Evolutionary conservation across 2,797 vertebrate species (phyloP), one percentile per base, ranked within the genome.

Genomic region (Chromobotia macracanthus): DNA sequence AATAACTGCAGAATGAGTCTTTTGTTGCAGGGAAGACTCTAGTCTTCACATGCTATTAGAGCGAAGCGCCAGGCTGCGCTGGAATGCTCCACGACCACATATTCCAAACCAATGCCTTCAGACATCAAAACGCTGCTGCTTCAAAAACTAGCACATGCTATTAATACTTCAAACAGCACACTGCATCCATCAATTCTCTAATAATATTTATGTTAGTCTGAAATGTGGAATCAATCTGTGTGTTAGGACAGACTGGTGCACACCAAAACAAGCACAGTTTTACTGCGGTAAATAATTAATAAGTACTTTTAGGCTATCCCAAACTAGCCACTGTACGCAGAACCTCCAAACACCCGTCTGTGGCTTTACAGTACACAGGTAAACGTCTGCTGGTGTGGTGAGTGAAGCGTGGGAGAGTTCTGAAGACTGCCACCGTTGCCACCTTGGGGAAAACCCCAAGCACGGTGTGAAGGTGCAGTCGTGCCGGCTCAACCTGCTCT

Each of bases 1-100:
- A 77, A 64, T 84, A 68, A 82, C 72, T 78, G 78, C 72, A 80
- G 75, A 84, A 84, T 66, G 66, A 72, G 48, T 76, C 61, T 69
- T 80, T 83, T 86, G 82, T 85, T 83, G 79, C 46, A 64, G 41
- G 61, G 70, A 48, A 70, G 21, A 38, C 69, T 51, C 55, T 72
- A 58, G 58, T 73, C 82, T 82, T 71, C 68, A 79, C 23, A 63
- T 67, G 61, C 56, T 69, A 75, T 60, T 71, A 51, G 44, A 64
- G 38, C 18, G 23, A 77, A 25, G 58, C 31, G 15, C 61, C 53
- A 46, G 6, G 41, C 67, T 13, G 5, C 7, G 15, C 25, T 74
- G 63, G 60, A 75, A 53, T 44, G 72, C 50, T 7, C 19, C 19
- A 19, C 25, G 44, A 75, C 73, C 12, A 25, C 80, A 80, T 64